These are phyloP conservation scores for Apotomis turbidana DNA, from an alignment of 2,888 invertebrate species.

Conservation along the genomic window DNA sequence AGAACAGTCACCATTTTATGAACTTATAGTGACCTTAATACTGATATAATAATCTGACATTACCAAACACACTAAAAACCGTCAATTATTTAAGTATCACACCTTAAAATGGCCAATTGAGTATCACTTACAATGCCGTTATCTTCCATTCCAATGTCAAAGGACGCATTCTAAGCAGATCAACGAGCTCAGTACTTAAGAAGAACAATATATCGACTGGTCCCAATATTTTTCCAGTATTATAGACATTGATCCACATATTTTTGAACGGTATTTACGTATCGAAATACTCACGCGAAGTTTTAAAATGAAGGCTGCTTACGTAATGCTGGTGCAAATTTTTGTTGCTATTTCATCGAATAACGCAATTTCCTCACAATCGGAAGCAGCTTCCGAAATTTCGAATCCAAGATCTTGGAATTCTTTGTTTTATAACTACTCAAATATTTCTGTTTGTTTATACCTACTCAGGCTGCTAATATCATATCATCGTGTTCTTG, in stretches of 20 bases:
- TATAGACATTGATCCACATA: not conserved
- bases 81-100: not conserved
- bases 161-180: not conserved
- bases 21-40: too few relatives aligned
- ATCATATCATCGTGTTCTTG: too few relatives aligned
- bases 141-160: slow-evolving; percentile 17
- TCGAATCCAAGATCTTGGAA: not conserved
- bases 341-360: slow-evolving; percentile 11
- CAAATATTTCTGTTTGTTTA: too few relatives aligned
- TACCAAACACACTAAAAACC: not conserved
- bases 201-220: not conserved
- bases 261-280: slow-evolving; percentile 1
- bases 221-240: too few relatives aligned
- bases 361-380: not conserved
- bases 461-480: too few relatives aligned
- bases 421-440: not conserved
- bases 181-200: not conserved
- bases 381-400: slow-evolving; percentile 16
- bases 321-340: slow-evolving; percentile 23
- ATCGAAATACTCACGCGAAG: slow-evolving; percentile 6
- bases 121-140: not conserved
- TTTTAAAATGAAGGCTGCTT: slow-evolving; percentile 25
- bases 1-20: too few relatives aligned
- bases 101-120: not conserved
- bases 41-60: not conserved